Conservation (phyloP, 2,797 vertebrate species). For the Catostomus latipinnis region DNA sequence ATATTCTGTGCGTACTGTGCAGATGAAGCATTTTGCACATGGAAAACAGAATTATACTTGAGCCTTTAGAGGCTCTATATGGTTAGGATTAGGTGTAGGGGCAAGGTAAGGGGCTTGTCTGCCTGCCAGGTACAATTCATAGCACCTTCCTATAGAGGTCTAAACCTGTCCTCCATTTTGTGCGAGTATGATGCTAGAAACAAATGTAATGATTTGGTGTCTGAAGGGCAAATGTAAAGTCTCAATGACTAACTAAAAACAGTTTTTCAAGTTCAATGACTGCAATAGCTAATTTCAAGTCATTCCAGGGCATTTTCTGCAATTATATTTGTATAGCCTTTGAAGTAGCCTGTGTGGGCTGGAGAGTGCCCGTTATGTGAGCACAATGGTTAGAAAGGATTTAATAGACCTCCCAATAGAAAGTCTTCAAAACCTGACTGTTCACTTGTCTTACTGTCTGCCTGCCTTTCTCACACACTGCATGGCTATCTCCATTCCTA, state of each 20-base stretch:
- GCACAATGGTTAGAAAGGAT: conserved; percentile 10
- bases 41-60: too few relatives aligned
- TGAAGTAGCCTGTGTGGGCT: not conserved
- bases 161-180: conserved; percentile 3
- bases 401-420: conserved; percentile 36
- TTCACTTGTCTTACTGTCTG: conserved; percentile 23
- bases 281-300: conserved; percentile 15
- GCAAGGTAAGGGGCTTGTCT: too few relatives aligned
- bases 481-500: conserved; percentile 27
- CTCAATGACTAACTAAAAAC: conserved; percentile 15
- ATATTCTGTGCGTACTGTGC: too few relatives aligned
- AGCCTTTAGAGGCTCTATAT: too few relatives aligned
- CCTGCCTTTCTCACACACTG: conserved; percentile 40
- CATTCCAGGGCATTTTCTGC: conserved; percentile 26
- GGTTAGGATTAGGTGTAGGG: too few relatives aligned
- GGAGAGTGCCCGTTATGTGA: conserved; percentile 25
- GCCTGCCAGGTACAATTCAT: too few relatives aligned
- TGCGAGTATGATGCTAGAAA: not conserved
- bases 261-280: conserved; percentile 6
- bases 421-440: conserved; percentile 10
- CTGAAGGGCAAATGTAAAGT: conserved; percentile 16
- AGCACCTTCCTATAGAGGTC: too few relatives aligned
- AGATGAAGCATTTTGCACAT: too few relatives aligned
- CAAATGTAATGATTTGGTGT: not conserved
- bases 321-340: conserved; percentile 14